These are phyloP conservation scores for Drosophila obscura DNA, from an alignment of 1,140 invertebrate genomes.

Conservation along the genomic window DNA sequence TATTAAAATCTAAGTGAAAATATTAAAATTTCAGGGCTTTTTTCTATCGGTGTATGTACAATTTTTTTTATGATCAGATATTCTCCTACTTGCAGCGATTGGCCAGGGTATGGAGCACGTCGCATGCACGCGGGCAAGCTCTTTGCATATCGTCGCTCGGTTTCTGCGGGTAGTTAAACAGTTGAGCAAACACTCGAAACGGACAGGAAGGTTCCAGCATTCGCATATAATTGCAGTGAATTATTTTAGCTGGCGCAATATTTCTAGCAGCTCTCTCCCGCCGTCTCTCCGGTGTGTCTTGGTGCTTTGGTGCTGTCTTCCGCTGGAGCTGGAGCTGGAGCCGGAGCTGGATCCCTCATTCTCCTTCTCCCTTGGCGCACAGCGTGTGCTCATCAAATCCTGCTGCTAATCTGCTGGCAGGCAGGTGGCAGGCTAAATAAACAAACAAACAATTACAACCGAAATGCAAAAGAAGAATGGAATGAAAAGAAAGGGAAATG, in stretches of 20 bases:
- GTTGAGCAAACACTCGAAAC: slow-evolving; percentile 39
- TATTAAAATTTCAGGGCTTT: too few relatives aligned
- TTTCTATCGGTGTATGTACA: too few relatives aligned
- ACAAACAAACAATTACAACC: slow-evolving; percentile 71
- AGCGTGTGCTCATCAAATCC: slow-evolving; percentile 68
- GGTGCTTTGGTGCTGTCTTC: slow-evolving; percentile 3
- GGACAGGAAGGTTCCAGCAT: slow-evolving; percentile 17
- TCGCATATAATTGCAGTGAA: slow-evolving; percentile 59
- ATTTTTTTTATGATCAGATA: too few relatives aligned
- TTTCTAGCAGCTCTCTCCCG: slow-evolving; percentile 21
- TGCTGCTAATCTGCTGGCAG: slow-evolving; percentile 70
- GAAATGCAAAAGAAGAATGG: slow-evolving; percentile 29
- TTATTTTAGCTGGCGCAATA: slow-evolving; percentile 48
- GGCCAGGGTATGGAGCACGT: not conserved
- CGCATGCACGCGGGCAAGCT: not conserved
- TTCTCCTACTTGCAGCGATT: too few relatives aligned
- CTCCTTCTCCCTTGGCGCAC: not conserved
- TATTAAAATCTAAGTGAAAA: too few relatives aligned
- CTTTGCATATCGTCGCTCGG: too few relatives aligned
- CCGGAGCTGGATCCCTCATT: too few relatives aligned
- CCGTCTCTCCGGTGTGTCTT: not conserved
- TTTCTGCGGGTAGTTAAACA: slow-evolving; percentile 33
- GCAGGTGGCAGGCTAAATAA: slow-evolving; percentile 64
- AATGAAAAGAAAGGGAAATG: too few relatives aligned
- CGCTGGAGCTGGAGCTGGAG: too few relatives aligned